phyloP scores from a whole-genome alignment of 2,113 vertebrate species.

The Anoplopoma fimbria region DNA sequence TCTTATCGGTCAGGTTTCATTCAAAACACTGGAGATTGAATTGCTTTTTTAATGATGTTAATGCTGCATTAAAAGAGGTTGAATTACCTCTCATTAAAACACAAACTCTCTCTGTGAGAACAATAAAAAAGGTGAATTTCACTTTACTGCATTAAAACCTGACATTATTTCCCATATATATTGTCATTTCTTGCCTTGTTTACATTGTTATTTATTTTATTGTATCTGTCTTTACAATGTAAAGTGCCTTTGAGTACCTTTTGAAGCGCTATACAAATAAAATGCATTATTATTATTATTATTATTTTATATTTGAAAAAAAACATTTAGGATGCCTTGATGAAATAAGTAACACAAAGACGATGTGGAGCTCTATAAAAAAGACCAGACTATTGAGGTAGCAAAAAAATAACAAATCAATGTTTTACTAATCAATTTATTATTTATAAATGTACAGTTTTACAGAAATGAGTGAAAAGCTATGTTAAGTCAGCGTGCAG shows the following conservation, averaged over 20 bases:
- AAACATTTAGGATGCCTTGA: background rate
- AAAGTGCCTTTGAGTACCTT: too few relatives aligned
- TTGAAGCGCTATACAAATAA: too few relatives aligned
- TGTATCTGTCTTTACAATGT: too few relatives aligned
- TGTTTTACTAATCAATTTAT: background rate
- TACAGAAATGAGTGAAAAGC: background rate
- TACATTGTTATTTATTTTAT: too few relatives aligned
- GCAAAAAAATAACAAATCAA: background rate
- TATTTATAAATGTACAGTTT: background rate
- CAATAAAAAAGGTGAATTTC: background rate
- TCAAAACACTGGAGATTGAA: constrained; percentile 3
- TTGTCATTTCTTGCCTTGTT: too few relatives aligned
- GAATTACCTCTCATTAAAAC: background rate
- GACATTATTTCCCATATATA: background rate
- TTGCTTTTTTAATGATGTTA: background rate
- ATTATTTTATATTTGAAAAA: too few relatives aligned
- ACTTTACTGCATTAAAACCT: background rate
- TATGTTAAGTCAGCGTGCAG: background rate
- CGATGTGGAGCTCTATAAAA: background rate
- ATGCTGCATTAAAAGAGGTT: background rate
- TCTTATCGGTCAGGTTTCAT: background rate
- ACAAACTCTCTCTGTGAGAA: background rate
- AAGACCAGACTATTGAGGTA: background rate
- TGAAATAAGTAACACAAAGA: background rate
- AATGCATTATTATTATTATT: too few relatives aligned